Evolutionary conservation across 2,888 invertebrate species (phyloP).

Genomic region (Flexamia atlantica): DNA sequence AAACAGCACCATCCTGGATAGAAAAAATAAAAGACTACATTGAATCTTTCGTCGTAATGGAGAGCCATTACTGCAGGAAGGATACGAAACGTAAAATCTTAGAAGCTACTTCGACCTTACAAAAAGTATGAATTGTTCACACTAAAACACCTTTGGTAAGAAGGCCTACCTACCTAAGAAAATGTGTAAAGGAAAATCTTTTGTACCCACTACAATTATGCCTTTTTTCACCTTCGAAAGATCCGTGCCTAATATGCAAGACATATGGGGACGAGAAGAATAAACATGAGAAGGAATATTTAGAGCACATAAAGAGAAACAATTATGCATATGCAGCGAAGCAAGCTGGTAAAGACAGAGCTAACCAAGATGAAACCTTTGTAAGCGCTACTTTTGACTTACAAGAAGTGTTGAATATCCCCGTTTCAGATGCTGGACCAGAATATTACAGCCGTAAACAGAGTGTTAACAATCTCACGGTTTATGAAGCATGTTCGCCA

Average conservation of each 20-base stretch:
- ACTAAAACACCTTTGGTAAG: background rate
- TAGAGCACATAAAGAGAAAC: conserved; percentile 39
- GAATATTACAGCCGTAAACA: conserved; percentile 72
- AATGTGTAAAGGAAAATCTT: conserved; percentile 48
- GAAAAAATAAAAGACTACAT: conserved; percentile 31
- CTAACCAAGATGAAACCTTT: conserved; percentile 68
- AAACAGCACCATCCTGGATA: conserved; percentile 2
- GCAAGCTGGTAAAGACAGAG: conserved; percentile 66
- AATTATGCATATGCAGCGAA: conserved; percentile 67
- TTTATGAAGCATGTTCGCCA: conserved; percentile 71
- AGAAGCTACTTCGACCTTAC: conserved; percentile 37
- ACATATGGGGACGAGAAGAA: conserved; percentile 11
- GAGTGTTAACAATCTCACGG: conserved; percentile 71
- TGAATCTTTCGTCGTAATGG: conserved; percentile 34
- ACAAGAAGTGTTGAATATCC: conserved; percentile 71
- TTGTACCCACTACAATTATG: conserved; percentile 44
- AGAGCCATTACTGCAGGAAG: conserved; percentile 48
- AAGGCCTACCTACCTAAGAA: conserved; percentile 21
- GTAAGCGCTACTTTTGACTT: conserved; percentile 70
- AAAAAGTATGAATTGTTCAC: conserved; percentile 48
- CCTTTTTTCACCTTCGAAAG: conserved; percentile 48
- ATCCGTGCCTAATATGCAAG: conserved; percentile 46
- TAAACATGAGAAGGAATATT: conserved; percentile 22
- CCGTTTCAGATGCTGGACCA: conserved; percentile 70
- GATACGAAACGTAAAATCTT: conserved; percentile 26